Conservation (phyloP, 2,888 invertebrate species). For the Seira musarum region DNA sequence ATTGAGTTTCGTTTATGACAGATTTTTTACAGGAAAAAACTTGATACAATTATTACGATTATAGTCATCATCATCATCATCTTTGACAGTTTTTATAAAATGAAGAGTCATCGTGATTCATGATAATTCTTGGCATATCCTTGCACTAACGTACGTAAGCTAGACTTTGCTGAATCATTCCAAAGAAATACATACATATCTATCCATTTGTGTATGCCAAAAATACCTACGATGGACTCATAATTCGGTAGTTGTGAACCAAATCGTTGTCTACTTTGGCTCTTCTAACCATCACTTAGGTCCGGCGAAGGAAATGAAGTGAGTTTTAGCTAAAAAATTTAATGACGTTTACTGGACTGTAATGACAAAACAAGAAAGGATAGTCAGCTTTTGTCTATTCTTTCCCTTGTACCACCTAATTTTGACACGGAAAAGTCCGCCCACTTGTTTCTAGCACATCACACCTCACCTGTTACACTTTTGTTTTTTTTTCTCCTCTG, state of each 20-base stretch:
- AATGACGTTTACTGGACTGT: too few species aligned
- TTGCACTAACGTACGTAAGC: background rate
- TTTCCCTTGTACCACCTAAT: background rate
- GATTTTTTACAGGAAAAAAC: background rate
- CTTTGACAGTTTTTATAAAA: slow-evolving; percentile 5
- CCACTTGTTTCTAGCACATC: slow-evolving; percentile 5
- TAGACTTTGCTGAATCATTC: too few species aligned
- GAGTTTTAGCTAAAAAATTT: background rate
- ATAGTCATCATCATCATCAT: slow-evolving; percentile 10
- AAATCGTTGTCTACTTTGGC: background rate
- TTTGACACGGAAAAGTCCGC: background rate
- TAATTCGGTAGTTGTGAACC: too few species aligned
- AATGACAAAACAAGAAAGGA: background rate
- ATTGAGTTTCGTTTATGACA: background rate
- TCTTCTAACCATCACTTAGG: background rate
- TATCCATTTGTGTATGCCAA: too few species aligned
- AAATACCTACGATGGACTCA: too few species aligned
- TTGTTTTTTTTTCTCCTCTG: background rate
- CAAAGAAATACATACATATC: too few species aligned
- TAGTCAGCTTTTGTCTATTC: background rate
- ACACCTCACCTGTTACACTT: slow-evolving; percentile 3
- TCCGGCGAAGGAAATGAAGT: too few species aligned
- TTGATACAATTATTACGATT: slow-evolving; percentile 15
- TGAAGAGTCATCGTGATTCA: slow-evolving; percentile 14
- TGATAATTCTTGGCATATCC: background rate